Percentiles rank a stretch among this genome's conserved stretches.
phyloP scores from a whole-genome alignment of 2,113 vertebrate species.

The Pan paniscus region DNA sequence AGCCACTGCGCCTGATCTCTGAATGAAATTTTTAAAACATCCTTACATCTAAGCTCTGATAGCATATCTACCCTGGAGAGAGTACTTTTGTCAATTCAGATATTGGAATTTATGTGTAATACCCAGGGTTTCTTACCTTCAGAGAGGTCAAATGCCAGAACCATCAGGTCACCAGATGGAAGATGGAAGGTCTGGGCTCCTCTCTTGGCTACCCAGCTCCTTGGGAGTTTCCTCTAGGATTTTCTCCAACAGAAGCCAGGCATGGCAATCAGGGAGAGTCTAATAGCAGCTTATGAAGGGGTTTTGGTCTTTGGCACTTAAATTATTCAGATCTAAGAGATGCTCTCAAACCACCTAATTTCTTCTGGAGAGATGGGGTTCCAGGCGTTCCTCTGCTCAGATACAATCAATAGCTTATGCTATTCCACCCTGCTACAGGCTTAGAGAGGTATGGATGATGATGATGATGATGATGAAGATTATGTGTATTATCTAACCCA shows the following conservation, averaged over 20 bases:
- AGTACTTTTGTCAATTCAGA: background rate
- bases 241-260: background rate
- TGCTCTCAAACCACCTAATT: background rate
- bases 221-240: background rate
- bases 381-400: background rate
- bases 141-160: background rate
- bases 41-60: background rate
- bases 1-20: background rate
- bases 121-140: background rate
- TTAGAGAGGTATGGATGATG: rapidly evolving
- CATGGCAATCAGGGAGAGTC: background rate
- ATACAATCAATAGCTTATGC: background rate
- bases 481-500: background rate
- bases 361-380: background rate
- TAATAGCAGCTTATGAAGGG: background rate
- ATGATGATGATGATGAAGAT: background rate
- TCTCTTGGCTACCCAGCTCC: background rate
- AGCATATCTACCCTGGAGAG: background rate
- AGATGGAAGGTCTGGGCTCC: background rate
- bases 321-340: background rate
- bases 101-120: background rate
- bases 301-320: background rate
- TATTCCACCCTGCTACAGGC: background rate
- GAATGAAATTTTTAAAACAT: background rate
- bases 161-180: background rate